Conservation (phyloP, 2,888 invertebrate genomes). For the Drosophila pseudotakahashii region DNA sequence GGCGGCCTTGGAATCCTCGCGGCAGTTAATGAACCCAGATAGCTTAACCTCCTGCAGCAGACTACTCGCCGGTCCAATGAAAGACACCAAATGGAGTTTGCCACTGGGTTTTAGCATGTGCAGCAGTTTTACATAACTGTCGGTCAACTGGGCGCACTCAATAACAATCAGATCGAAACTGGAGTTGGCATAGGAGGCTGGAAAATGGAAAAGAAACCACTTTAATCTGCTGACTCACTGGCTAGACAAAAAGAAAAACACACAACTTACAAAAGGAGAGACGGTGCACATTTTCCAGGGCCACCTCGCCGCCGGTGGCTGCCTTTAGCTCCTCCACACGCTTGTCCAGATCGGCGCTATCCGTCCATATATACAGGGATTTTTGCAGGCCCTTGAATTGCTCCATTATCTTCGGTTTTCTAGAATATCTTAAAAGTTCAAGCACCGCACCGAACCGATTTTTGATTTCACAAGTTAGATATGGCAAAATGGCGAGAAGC, state of each 20-base stretch:
- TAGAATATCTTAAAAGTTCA: slow-evolving; percentile 35
- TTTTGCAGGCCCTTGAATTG: slow-evolving; percentile 84
- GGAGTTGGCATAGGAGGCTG: slow-evolving; percentile 86
- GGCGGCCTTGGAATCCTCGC: slow-evolving; percentile 70
- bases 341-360: slow-evolving; percentile 85
- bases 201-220: slow-evolving; percentile 18
- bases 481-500: background rate
- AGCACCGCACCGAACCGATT: slow-evolving; percentile 39
- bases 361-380: slow-evolving; percentile 87
- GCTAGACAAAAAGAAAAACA: slow-evolving; percentile 12
- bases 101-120: slow-evolving; percentile 88
- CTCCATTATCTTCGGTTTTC: slow-evolving; percentile 75
- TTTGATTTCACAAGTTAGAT: slow-evolving; percentile 24
- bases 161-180: slow-evolving; percentile 87
- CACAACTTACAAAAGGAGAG: slow-evolving; percentile 86
- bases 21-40: slow-evolving; percentile 86
- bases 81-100: slow-evolving; percentile 86
- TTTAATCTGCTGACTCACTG: slow-evolving; percentile 62
- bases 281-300: slow-evolving; percentile 87
- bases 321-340: slow-evolving; percentile 85
- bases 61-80: slow-evolving; percentile 81
- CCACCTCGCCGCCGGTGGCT: slow-evolving; percentile 85
- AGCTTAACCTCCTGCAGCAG: slow-evolving; percentile 86
- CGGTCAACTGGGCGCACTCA: slow-evolving; percentile 80
- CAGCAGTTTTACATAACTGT: slow-evolving; percentile 86